Conservation (phyloP, 1,140 invertebrate genomes). For the Calliphora vicina region DNA sequence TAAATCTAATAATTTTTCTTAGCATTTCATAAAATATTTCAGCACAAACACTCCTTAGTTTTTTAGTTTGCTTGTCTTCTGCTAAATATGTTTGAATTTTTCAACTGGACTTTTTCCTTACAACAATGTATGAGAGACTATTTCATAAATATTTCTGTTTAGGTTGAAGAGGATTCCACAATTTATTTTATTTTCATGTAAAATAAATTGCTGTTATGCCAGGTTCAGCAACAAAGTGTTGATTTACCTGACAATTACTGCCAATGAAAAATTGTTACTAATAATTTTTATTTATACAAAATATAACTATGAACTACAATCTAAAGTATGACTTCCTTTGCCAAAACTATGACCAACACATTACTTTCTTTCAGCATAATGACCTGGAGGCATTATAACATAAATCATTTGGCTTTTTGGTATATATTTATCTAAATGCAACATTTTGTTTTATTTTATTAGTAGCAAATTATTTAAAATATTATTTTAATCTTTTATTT, state of each 20-base stretch:
- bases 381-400: background rate
- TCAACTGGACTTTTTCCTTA: background rate
- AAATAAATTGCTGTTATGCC: background rate
- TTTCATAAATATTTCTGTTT: no score
- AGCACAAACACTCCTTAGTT: constrained; percentile 33
- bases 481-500: background rate
- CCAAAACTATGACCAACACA: background rate
- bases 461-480: background rate
- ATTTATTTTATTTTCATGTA: background rate
- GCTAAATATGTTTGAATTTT: background rate
- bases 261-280: constrained; percentile 27
- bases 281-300: background rate
- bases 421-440: constrained; percentile 1
- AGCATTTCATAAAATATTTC: constrained; percentile 26
- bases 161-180: no score
- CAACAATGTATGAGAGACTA: background rate
- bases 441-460: background rate
- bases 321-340: background rate
- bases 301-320: no score
- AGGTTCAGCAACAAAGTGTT: constrained; percentile 17
- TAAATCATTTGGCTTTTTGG: background rate
- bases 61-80: background rate
- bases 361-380: background rate
- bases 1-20: constrained; percentile 58
- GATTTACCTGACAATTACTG: constrained; percentile 30